Base-by-base conservation (phyloP, 2,888 invertebrate genomes). In the Furcula furcula region DNA sequence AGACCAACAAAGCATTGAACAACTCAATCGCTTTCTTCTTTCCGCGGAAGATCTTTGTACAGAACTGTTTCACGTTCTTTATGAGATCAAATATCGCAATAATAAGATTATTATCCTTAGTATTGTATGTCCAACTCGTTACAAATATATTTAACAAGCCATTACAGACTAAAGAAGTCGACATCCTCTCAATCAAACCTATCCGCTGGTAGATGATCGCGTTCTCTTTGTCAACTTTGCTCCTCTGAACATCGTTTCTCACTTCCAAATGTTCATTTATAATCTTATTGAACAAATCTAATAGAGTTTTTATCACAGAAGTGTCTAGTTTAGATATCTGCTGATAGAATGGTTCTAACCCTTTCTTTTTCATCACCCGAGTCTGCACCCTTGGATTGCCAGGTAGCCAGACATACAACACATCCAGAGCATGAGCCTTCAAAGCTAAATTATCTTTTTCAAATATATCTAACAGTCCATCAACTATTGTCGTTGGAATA, bases 261-360 rank as follows among this genome's bases (percentile, higher is more conserved):
- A 50, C 69, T 15, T 39, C 36, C 1, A 80, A 18, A 51, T 87
- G 87, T 35, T 87, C 86, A 10, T 62, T 59, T 1, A 86, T 20
- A 29, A 87, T 72, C n/a, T 44, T 75, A 50, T 79, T 80, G 10
- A 86, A 83, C 0, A 87, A 45, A 6, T 76, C 68, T 3, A 87
- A 38, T 7, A 83, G 46, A 1, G 51, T 65, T 13, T 65, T 44
- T 4, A 79, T 56, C 0, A 62, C 63, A 0, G 58, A 47, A 0
- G 53, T 40, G 7, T 82, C 79, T 9, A 86, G 36, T 31, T 76
- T 74, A 0, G 55, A 11, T 0, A 82, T 53, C 50, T 85, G 81
- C 0, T 67, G 21, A 32, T 86, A 86, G 40, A 87, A 85, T 0
- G 76, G 70, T 25, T 76, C 71, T 0, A 87, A 34, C 0, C 86